phyloP scores from a whole-genome alignment of 2,888 invertebrate species.

The Sipha maydis region DNA sequence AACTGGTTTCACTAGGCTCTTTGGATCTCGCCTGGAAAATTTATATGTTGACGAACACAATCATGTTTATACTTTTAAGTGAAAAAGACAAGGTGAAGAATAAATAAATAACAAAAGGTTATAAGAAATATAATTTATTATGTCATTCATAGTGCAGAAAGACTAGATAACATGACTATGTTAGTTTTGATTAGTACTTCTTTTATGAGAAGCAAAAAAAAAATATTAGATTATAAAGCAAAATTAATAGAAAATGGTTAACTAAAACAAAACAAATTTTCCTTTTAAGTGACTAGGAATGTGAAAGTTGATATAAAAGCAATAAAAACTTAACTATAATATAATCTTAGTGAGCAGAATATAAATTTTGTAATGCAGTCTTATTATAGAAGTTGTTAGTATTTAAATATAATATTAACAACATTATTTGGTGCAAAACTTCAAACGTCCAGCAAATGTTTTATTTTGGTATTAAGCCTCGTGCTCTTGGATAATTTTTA shows the following conservation, averaged over 20 bases:
- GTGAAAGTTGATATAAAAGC: constrained; percentile 38
- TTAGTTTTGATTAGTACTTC: constrained; percentile 53
- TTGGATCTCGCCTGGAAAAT: constrained; percentile 77
- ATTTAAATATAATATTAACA: constrained; percentile 42
- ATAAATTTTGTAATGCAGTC: constrained; percentile 54
- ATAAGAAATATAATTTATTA: constrained; percentile 54
- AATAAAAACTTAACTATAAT: constrained; percentile 30
- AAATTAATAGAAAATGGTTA: constrained; percentile 46
- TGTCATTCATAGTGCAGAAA: constrained; percentile 48
- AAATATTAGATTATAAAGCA: constrained; percentile 39
- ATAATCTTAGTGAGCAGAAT: constrained; percentile 38
- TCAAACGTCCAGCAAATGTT: constrained; percentile 27
- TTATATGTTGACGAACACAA: constrained; percentile 36
- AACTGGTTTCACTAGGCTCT: constrained; percentile 75
- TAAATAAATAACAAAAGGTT: constrained; percentile 35
- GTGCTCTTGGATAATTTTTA: constrained; percentile 65
- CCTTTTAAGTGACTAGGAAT: constrained; percentile 50
- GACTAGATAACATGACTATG: constrained; percentile 60
- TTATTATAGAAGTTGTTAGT: constrained; percentile 46
- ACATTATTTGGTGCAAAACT: constrained; percentile 50
- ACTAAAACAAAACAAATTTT: constrained; percentile 33
- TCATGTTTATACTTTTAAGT: constrained; percentile 5
- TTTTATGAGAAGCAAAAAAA: constrained; percentile 32
- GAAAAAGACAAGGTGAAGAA: constrained; percentile 41
- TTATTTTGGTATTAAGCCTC: constrained; percentile 66